Percentiles rank a stretch among this genome's conserved stretches.
Evolutionary conservation across 23 tunicate species (phyloP).

Genomic region (Trididemnum miniatum): DNA sequence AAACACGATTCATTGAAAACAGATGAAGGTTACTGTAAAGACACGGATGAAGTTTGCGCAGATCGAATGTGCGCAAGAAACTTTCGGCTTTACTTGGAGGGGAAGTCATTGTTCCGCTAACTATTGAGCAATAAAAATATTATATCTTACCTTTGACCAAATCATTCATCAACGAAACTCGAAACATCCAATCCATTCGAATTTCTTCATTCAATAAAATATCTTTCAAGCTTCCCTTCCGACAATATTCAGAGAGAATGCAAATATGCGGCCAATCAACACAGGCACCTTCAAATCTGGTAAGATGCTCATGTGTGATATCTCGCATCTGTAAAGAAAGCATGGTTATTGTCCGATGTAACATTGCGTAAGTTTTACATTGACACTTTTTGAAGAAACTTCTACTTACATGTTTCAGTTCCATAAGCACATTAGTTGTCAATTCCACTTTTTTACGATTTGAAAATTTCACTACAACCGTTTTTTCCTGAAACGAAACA

Average conservation of each 20-base stretch:
- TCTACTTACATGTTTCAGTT: slow-evolving; percentile 81
- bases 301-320: slow-evolving; percentile 88
- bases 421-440: slow-evolving; percentile 65
- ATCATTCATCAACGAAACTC: slow-evolving; percentile 88
- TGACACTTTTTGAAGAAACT: background rate
- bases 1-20: too few relatives aligned
- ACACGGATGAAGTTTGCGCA: too few relatives aligned
- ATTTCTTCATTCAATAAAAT: slow-evolving; percentile 79
- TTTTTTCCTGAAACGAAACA: slow-evolving; percentile 61
- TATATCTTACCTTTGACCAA: slow-evolving; percentile 83
- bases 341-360: background rate
- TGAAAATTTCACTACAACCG: slow-evolving; percentile 61
- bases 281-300: slow-evolving; percentile 92
- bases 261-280: slow-evolving; percentile 91
- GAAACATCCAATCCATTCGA: slow-evolving; percentile 84
- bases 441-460: slow-evolving; percentile 74
- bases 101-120: too few relatives aligned
- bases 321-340: slow-evolving; percentile 61
- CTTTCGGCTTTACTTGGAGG: too few relatives aligned
- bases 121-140: too few relatives aligned
- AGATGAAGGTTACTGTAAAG: too few relatives aligned
- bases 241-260: slow-evolving; percentile 80
- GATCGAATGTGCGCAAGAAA: too few relatives aligned
- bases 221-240: slow-evolving; percentile 84
- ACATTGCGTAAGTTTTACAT: too few relatives aligned